Evolutionary conservation across 92 coral and sea anemone genomes (phyloP).

Genomic region (Palythoa grandiflora): DNA sequence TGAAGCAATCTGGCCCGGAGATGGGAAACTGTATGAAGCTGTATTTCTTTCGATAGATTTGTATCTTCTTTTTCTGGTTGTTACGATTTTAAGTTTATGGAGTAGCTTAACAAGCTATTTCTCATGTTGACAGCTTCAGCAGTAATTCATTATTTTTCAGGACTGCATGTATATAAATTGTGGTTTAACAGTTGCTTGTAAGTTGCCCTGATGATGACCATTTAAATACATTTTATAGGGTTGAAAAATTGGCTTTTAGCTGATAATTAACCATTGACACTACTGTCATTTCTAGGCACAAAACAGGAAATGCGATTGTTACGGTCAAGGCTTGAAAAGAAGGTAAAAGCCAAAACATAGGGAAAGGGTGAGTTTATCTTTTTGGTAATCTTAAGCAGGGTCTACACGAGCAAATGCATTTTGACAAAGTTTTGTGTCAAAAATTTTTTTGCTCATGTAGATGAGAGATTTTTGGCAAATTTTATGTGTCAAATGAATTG

Average conservation of each 20-base stretch:
- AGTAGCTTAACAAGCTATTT: constrained; percentile 4
- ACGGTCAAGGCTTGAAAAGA: constrained; percentile 15
- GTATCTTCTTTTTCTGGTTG: not conserved
- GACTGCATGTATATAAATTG: not conserved
- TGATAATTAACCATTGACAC: not conserved
- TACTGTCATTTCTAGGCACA: not conserved
- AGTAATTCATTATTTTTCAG: not conserved
- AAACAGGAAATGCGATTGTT: constrained; percentile 5
- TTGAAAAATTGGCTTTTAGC: not conserved
- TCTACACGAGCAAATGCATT: too few species aligned
- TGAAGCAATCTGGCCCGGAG: not conserved
- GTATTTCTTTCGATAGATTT: constrained; percentile 6
- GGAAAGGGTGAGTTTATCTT: not conserved
- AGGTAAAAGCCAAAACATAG: constrained; percentile 2
- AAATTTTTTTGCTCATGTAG: too few species aligned
- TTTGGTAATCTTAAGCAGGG: not conserved
- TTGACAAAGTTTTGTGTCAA: too few species aligned
- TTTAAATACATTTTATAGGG: not conserved
- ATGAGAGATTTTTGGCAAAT: too few species aligned
- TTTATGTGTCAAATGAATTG: too few species aligned
- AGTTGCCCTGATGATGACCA: too few species aligned
- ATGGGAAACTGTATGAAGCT: not conserved
- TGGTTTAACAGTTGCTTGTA: not conserved
- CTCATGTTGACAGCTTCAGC: not conserved
- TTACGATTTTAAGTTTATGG: not conserved